Percentiles rank a stretch among this genome's conserved stretches.
phyloP scores from a whole-genome alignment of 2,888 invertebrate genomes.

The Aspidiotus rigidus region DNA sequence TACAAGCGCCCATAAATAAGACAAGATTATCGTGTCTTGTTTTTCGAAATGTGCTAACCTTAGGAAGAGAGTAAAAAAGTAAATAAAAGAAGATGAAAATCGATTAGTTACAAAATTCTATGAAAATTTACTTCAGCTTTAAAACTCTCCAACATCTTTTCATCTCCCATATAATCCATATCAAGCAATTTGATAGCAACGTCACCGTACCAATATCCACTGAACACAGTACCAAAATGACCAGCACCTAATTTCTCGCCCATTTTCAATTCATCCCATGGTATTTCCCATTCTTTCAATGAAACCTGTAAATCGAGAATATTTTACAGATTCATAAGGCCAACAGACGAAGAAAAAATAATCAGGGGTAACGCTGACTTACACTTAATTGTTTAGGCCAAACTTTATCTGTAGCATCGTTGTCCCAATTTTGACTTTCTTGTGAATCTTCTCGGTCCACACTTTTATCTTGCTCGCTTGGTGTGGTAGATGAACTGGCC shows the following conservation, averaged over 20 bases:
- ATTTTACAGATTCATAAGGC: not conserved
- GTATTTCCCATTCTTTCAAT: conserved; percentile 95
- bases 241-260: conserved; percentile 83
- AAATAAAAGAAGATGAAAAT: conserved; percentile 8
- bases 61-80: not conserved
- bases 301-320: conserved; percentile 52
- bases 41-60: conserved; percentile 91
- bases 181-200: conserved; percentile 93
- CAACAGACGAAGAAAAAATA: not conserved
- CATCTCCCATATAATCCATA: conserved; percentile 79
- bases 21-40: conserved; percentile 97
- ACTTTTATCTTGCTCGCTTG: conserved; percentile 52
- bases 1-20: conserved; percentile 98
- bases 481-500: conserved; percentile 9
- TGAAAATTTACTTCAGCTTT: conserved; percentile 67
- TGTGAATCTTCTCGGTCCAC: conserved; percentile 73
- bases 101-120: not conserved
- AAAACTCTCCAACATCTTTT: conserved; percentile 81
- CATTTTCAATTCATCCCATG: conserved; percentile 84
- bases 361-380: conserved; percentile 42
- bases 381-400: conserved; percentile 79
- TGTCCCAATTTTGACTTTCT: conserved; percentile 64
- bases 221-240: conserved; percentile 86
- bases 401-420: conserved; percentile 46
- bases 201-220: conserved; percentile 95